A percentile compares a stretch with the other conserved stretches of the same genome.
Conservation (phyloP, 2,888 invertebrate species). For the Andricus quercusramuli region DNA sequence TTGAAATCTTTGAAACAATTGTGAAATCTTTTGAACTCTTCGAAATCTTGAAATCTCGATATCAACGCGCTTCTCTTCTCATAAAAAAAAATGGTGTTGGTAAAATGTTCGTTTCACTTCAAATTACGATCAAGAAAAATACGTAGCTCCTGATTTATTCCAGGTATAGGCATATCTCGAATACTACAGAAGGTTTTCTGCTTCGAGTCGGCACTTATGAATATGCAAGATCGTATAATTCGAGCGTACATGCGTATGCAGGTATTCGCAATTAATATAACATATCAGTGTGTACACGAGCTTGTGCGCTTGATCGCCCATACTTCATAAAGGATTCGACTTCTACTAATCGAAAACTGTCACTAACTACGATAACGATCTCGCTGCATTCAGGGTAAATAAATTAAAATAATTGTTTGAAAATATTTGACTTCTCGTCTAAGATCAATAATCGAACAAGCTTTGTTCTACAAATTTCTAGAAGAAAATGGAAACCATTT, state of each 20-base stretch:
- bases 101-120: neutral
- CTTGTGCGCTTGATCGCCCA: conserved; percentile 45
- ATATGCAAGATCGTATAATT: conserved; percentile 63
- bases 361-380: conserved; percentile 52
- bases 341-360: conserved; percentile 57
- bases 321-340: conserved; percentile 54
- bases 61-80: neutral
- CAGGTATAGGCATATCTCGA: neutral
- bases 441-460: conserved; percentile 39
- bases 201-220: conserved; percentile 62
- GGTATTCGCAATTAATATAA: conserved; percentile 62
- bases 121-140: neutral
- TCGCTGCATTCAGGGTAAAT: neutral
- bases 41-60: neutral
- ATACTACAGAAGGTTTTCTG: conserved; percentile 59
- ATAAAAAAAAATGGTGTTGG: neutral
- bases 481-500: neutral
- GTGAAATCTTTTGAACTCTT: no score
- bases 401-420: neutral
- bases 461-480: neutral
- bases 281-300: conserved; percentile 61
- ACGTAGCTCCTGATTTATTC: conserved; percentile 4
- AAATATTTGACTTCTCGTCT: neutral
- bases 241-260: conserved; percentile 34
- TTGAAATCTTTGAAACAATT: no score